Evolutionary conservation across 1,140 invertebrate species (phyloP).

Genomic region (Proctacanthus coquilletti): DNA sequence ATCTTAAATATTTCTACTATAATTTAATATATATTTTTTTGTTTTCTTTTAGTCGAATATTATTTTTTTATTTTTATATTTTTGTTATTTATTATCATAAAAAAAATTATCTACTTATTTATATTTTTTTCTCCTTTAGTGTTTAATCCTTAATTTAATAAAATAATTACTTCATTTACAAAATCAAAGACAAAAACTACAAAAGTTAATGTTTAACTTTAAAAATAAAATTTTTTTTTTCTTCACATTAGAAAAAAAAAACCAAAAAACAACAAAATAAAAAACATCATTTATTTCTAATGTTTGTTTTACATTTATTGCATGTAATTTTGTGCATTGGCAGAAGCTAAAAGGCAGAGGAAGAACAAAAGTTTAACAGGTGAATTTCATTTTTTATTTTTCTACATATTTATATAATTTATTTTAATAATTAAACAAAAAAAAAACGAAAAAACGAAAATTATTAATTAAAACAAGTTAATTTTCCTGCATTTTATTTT

Average conservation of each 20-base stretch:
- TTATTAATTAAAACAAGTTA: constrained; percentile 1
- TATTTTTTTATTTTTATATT: background rate
- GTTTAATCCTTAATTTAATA: background rate
- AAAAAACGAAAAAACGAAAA: constrained; percentile 6
- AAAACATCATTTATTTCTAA: background rate
- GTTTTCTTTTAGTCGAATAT: background rate
- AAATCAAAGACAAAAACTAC: background rate
- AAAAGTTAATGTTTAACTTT: background rate
- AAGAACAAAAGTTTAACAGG: constrained; percentile 76
- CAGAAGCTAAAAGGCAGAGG: constrained; percentile 85
- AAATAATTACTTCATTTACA: background rate
- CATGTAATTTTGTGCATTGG: constrained; percentile 38
- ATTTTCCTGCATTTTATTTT: constrained; percentile 6
- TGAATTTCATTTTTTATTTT: constrained; percentile 32
- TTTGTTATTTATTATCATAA: background rate
- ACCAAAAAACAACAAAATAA: background rate
- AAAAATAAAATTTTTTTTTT: background rate
- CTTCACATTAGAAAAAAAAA: background rate
- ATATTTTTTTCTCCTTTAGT: background rate
- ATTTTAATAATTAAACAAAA: constrained; percentile 1
- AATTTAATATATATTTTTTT: background rate
- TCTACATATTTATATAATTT: too few relatives aligned
- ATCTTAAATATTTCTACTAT: background rate
- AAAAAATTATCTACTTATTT: background rate
- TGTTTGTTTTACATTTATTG: constrained; percentile 36